Conservation (phyloP, 2,113 vertebrate species). For the Talpa occidentalis region DNA sequence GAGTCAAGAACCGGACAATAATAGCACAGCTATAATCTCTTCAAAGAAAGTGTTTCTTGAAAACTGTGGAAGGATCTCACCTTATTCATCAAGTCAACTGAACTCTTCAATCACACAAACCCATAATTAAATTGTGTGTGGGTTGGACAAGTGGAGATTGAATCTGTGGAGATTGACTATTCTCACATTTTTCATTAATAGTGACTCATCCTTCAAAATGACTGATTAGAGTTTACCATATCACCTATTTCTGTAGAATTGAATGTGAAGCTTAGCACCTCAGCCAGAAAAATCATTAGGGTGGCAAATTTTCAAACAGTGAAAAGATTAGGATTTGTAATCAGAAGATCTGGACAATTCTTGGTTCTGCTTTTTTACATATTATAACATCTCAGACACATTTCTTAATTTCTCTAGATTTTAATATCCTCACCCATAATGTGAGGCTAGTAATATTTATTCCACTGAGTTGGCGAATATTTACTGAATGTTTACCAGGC, state of each 20-base stretch:
- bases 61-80: background rate
- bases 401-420: constrained; percentile 7
- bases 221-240: background rate
- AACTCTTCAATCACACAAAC: constrained; percentile 45
- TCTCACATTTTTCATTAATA: constrained; percentile 41
- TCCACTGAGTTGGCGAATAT: background rate
- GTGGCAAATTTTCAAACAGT: background rate
- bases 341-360: background rate
- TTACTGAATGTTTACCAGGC: background rate
- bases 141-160: background rate
- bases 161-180: background rate
- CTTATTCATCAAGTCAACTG: background rate
- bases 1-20: background rate
- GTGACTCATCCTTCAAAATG: background rate
- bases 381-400: background rate
- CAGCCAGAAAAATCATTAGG: background rate
- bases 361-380: background rate
- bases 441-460: background rate
- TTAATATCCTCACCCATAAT: background rate
- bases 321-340: background rate
- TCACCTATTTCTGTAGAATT: background rate
- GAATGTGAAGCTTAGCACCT: background rate
- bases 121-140: constrained; percentile 1
- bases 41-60: constrained; percentile 36
- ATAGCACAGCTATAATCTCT: background rate